These are phyloP conservation scores for Teleogryllus oceanicus DNA, from an alignment of 2,888 invertebrate genomes.

Conservation along the genomic window DNA sequence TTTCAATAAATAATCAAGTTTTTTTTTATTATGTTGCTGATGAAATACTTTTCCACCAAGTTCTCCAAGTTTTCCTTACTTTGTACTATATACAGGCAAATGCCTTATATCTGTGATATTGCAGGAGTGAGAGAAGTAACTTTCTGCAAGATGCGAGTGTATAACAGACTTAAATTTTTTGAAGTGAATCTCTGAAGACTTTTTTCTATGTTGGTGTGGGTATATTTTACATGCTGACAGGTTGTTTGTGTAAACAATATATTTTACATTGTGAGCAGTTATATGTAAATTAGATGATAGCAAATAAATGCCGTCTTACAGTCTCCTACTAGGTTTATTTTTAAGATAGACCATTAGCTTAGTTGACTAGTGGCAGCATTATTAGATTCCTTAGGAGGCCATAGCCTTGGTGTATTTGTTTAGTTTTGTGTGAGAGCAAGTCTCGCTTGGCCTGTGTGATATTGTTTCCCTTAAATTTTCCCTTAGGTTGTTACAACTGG, in stretches of 20 bases:
- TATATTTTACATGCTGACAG: neutral
- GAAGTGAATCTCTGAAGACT: neutral
- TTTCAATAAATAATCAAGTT: neutral
- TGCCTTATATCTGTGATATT: neutral
- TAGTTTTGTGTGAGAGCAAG: neutral
- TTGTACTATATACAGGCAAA: neutral
- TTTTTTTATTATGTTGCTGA: neutral
- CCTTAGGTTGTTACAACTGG: conserved; percentile 7
- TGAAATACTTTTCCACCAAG: neutral
- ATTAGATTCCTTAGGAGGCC: neutral
- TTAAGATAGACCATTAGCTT: neutral
- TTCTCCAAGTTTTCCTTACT: neutral
- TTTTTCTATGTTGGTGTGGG: neutral
- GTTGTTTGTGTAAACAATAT: neutral
- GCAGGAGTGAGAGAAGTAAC: neutral
- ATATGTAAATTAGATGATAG: neutral
- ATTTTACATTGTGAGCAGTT: neutral
- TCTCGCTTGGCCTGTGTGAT: neutral
- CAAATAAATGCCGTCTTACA: neutral
- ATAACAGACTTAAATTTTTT: neutral
- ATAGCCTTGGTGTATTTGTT: neutral
- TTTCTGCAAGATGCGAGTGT: neutral
- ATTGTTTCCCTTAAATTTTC: neutral
- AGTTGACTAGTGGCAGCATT: conserved; percentile 2
- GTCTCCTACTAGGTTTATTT: neutral